Evolutionary conservation across 2,797 vertebrate genomes (phyloP).

Genomic region (Silurus aristotelis): DNA sequence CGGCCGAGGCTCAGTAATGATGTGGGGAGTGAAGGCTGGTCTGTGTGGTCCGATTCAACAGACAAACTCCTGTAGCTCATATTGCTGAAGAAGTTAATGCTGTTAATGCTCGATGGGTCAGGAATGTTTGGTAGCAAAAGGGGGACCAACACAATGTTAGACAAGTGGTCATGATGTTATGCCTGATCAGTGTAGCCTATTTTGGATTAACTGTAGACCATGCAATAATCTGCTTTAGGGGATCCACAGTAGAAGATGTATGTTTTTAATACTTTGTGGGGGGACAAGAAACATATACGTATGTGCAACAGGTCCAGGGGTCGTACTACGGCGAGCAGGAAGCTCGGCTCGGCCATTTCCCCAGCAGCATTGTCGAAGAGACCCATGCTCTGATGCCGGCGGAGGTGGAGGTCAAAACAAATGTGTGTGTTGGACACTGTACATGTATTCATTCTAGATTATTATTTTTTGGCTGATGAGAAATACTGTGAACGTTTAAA

Average conservation of each 20-base stretch:
- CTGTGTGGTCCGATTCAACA: no score
- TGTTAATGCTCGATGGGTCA: no score
- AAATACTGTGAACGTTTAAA: neutral
- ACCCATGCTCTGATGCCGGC: conserved; percentile 80
- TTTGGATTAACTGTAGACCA: neutral
- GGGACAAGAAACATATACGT: neutral
- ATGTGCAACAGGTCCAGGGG: conserved; percentile 77
- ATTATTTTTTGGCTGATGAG: no score
- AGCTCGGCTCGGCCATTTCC: conserved; percentile 84
- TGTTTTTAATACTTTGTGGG: neutral
- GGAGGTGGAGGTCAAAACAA: conserved; percentile 79
- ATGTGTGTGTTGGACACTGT: conserved; percentile 69
- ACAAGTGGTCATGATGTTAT: no score
- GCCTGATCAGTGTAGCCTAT: no score
- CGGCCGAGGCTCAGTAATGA: no score
- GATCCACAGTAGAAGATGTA: neutral
- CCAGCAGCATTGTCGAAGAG: conserved; percentile 84
- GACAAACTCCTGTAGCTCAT: no score
- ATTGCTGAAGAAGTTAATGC: no score
- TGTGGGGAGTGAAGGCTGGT: no score
- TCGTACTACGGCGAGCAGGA: conserved; percentile 84
- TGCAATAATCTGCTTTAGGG: neutral
- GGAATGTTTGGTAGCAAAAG: no score
- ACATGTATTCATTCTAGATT: neutral
- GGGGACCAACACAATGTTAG: no score